Conservation (phyloP, 2,888 invertebrate species). For the Drosophila emarginata region DNA sequence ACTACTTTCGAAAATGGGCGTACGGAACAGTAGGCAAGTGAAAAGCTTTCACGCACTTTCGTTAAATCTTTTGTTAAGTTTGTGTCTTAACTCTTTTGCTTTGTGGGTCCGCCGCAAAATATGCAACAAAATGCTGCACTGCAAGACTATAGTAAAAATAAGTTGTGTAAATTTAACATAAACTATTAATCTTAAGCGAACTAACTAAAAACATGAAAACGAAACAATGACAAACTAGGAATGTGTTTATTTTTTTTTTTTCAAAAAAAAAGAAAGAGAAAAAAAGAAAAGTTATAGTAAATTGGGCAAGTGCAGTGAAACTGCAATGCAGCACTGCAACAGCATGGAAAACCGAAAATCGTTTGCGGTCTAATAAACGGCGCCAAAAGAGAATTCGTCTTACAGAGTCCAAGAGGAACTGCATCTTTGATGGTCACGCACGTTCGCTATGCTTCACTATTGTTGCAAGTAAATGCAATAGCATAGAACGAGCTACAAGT, state of each 20-base stretch:
- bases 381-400: slow-evolving; percentile 32
- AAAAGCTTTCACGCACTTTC: slow-evolving; percentile 32
- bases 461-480: slow-evolving; percentile 44
- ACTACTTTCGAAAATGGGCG: not conserved
- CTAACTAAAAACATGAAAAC: not conserved
- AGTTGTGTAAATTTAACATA: no score
- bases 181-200: not conserved
- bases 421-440: slow-evolving; percentile 54
- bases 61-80: slow-evolving; percentile 44
- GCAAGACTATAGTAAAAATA: not conserved
- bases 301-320: slow-evolving; percentile 61
- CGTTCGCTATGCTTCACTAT: slow-evolving; percentile 49
- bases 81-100: slow-evolving; percentile 67
- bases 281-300: slow-evolving; percentile 64
- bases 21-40: not conserved
- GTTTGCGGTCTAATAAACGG: slow-evolving; percentile 67
- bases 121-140: slow-evolving; percentile 32
- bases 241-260: no score
- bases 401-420: slow-evolving; percentile 20
- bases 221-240: not conserved
- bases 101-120: slow-evolving; percentile 33
- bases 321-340: slow-evolving; percentile 29
- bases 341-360: slow-evolving; percentile 37
- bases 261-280: not conserved
- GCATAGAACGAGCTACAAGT: slow-evolving; percentile 73